Conservation (phyloP, 2,888 invertebrate species). For the Chaitophorus viminalis region DNA sequence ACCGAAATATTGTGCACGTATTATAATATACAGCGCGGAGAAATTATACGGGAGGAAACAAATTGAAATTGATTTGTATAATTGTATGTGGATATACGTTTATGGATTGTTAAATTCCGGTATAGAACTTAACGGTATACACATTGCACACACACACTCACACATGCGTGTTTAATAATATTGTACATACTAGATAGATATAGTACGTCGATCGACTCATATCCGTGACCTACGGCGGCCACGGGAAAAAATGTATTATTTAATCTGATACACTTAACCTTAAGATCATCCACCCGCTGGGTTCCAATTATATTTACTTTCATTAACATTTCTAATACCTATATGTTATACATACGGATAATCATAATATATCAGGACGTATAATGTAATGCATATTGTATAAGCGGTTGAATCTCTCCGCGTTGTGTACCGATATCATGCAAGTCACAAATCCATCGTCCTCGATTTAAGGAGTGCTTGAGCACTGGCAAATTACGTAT, state of each 20-base stretch:
- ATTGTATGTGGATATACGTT: background rate
- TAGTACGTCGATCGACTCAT: background rate
- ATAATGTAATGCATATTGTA: no score
- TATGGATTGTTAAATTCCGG: background rate
- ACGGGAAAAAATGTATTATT: background rate
- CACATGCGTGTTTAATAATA: no score
- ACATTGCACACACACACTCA: background rate
- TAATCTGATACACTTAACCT: constrained; percentile 5
- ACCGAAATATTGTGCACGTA: background rate
- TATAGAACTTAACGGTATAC: background rate
- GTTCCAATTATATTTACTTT: constrained; percentile 8
- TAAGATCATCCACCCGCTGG: constrained; percentile 18
- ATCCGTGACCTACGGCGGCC: background rate
- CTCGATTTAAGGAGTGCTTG: no score
- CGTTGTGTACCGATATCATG: no score
- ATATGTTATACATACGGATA: background rate
- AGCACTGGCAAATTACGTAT: no score
- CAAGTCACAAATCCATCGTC: no score
- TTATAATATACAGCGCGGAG: background rate
- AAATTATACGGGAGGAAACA: background rate
- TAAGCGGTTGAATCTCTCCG: no score
- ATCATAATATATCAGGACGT: no score
- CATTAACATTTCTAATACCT: background rate
- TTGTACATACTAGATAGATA: background rate
- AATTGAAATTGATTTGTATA: background rate